Base-by-base conservation (phyloP, 1,140 invertebrate species). In the Drosophila prosaltans region DNA sequence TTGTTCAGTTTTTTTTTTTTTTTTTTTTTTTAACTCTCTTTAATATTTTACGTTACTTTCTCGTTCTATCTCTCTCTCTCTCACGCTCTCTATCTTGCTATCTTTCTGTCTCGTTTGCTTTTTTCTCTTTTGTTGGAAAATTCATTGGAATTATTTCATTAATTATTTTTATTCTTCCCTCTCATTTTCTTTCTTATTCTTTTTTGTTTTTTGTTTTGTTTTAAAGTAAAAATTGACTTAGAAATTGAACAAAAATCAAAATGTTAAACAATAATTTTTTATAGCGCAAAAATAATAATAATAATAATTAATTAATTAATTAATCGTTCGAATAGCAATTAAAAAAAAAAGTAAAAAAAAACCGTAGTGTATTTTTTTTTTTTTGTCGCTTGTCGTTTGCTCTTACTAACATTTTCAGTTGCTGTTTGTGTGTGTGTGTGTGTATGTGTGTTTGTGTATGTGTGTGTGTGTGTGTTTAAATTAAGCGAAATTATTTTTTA, bases 401-500 rank as follows among this genome's bases (percentile, higher is more conserved):
- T 48, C 45, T 24, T 48, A 48, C 45, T 48, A 48, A 48, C 45
- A 75, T 67, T 67, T 65, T 65, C 24, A 26, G 45, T 71, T 58
- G 48, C 40, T 65, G 59, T 72, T 68, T 40, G 61, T 64, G 36
- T 55, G 5, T 64, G 40, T 65, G 62, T 51, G n/a, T 57, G 63
- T 65, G 62, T 51, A 10, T 57, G 63, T 69, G n/a, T 64, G 45
- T 72, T 40, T 62, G 61, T 68, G 45, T 78, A 1, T 64, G 58
- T 45, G 16, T 54, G 65, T 68, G n/a, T 62, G 3, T 71, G 51
- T 64, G 58, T 68, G 40, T 78, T 80, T 80, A 80, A 72, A 79
- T 89, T 90, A 88, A 88, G 83, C 83, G 78, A 88, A 88, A 88
- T 89, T 89, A 89, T 88, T 85, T 83, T 88, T 85, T 89, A 91